These are phyloP conservation scores for Fragum fragum DNA, from an alignment of 2,888 invertebrate species.

Conservation along the genomic window DNA sequence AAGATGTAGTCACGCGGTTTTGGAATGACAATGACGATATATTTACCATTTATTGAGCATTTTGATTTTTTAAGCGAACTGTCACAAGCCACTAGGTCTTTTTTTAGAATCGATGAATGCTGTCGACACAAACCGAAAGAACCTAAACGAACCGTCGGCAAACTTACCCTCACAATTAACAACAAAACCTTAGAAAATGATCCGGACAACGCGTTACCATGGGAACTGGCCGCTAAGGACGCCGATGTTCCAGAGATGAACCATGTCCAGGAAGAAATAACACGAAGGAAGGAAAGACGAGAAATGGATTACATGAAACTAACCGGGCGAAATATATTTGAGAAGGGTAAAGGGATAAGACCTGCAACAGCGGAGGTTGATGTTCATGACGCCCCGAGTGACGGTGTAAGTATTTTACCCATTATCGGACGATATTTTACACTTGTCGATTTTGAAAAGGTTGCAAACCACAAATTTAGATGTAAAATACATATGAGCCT, in stretches of 20 bases:
- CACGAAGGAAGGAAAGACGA: conserved; percentile 38
- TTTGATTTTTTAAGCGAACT: too few relatives aligned
- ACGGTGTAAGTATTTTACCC: conserved; percentile 7
- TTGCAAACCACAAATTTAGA: too few relatives aligned
- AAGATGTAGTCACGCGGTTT: too few relatives aligned
- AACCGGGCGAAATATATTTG: conserved; percentile 45
- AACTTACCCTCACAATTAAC: conserved; percentile 54
- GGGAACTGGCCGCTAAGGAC: conserved; percentile 60
- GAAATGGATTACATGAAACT: conserved; percentile 51
- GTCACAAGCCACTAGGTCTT: too few relatives aligned
- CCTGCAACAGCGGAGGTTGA: conserved; percentile 27
- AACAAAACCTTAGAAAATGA: conserved; percentile 61
- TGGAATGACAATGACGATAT: too few relatives aligned
- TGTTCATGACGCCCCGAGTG: neutral
- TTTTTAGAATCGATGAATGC: conserved; percentile 44
- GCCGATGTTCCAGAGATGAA: conserved; percentile 54
- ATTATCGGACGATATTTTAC: too few relatives aligned
- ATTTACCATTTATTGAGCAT: too few relatives aligned
- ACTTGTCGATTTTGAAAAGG: too few relatives aligned
- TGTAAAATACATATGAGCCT: too few relatives aligned
- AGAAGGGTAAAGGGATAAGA: conserved; percentile 55
- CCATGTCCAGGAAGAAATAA: conserved; percentile 47
- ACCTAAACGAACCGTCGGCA: conserved; percentile 57
- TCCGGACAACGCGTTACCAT: conserved; percentile 60
- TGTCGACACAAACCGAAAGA: conserved; percentile 51